Evolutionary conservation across 2,888 invertebrate species (phyloP).

Genomic region (Fragum fragum): DNA sequence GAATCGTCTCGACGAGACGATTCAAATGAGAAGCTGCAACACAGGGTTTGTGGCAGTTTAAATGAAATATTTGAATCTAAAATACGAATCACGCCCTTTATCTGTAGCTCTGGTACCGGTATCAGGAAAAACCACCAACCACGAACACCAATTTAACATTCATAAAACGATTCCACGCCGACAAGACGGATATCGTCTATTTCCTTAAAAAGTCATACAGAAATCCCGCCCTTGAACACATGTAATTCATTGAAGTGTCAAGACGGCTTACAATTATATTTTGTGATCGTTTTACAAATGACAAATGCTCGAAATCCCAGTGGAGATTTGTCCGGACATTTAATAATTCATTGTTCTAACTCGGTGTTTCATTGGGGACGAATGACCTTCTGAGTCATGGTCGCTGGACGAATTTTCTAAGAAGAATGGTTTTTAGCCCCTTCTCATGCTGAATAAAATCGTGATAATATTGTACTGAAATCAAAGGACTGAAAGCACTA

Average conservation of each 20-base stretch:
- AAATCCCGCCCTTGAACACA: background rate
- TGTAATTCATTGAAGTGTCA: constrained; percentile 18
- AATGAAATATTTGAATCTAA: too few relatives aligned
- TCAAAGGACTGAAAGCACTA: too few relatives aligned
- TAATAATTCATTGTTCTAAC: constrained; percentile 15
- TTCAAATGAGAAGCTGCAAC: too few relatives aligned
- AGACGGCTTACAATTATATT: background rate
- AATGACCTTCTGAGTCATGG: background rate
- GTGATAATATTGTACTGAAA: too few relatives aligned
- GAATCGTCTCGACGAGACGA: too few relatives aligned
- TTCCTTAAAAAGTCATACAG: background rate
- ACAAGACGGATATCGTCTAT: constrained; percentile 10
- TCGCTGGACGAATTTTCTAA: background rate
- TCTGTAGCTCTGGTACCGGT: too few relatives aligned
- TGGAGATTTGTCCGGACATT: constrained; percentile 18
- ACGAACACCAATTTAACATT: constrained; percentile 6
- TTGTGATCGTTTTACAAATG: constrained; percentile 13
- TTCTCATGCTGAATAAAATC: too few relatives aligned
- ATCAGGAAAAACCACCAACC: too few relatives aligned
- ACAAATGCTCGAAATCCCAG: constrained; percentile 6
- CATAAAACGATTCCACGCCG: constrained; percentile 14
- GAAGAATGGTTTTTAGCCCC: too few relatives aligned
- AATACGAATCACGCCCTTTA: too few relatives aligned
- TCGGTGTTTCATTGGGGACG: background rate
- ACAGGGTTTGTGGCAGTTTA: too few relatives aligned